Evolutionary conservation across 2,797 vertebrate genomes (phyloP).

Genomic region (Rhinichthys osculus): DNA sequence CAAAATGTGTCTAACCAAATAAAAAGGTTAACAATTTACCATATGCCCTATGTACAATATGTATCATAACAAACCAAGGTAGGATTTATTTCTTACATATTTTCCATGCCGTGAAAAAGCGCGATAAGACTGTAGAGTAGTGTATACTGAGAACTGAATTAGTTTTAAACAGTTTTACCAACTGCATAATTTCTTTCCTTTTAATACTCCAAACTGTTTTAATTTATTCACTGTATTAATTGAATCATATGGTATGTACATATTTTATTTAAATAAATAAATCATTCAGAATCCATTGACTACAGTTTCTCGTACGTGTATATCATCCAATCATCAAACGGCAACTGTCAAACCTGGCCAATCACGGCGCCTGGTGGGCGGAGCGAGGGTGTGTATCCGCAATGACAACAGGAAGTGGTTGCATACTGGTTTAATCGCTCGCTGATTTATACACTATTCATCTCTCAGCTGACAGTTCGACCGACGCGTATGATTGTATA

Average conservation of each 20-base stretch:
- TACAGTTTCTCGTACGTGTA: background rate
- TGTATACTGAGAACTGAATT: background rate
- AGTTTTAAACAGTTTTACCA: too few relatives aligned
- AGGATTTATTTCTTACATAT: background rate
- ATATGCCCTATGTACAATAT: too few relatives aligned
- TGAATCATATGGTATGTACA: background rate
- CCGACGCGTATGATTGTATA: too few relatives aligned
- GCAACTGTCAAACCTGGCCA: background rate
- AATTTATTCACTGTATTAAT: background rate
- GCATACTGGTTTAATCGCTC: background rate
- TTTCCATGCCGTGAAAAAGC: background rate
- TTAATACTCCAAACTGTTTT: background rate
- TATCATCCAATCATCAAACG: slow-evolving; percentile 33
- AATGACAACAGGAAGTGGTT: slow-evolving; percentile 50
- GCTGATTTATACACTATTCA: background rate
- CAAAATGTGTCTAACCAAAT: background rate
- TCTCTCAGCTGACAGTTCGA: background rate
- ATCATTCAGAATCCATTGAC: background rate
- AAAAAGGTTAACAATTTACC: background rate
- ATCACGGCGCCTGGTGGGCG: slow-evolving; percentile 24
- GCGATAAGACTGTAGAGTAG: background rate
- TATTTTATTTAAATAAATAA: background rate
- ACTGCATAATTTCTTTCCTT: background rate
- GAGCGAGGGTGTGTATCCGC: slow-evolving; percentile 12
- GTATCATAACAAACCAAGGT: background rate